A percentile compares a stretch with the other conserved stretches of the same genome.
Conservation (phyloP, 2,888 invertebrate species). For the Tetanocera ferruginea region DNA sequence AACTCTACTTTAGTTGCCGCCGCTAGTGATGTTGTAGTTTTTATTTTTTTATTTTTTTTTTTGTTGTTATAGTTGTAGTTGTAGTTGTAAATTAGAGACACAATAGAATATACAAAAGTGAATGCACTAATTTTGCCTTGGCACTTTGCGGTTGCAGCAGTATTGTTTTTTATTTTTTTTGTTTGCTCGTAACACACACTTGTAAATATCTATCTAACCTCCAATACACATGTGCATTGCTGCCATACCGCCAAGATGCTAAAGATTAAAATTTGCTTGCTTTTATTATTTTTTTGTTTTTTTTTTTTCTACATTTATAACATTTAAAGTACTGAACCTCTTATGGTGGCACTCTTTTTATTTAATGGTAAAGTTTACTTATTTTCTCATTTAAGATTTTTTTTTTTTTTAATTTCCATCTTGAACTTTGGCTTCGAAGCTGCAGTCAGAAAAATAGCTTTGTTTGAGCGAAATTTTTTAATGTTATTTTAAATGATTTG, state of each 20-base stretch:
- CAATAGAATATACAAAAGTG: constrained; percentile 56
- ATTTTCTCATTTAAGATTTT: too few relatives aligned
- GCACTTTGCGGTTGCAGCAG: constrained; percentile 53
- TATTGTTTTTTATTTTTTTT: neutral
- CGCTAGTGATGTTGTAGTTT: neutral
- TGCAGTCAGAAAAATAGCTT: too few relatives aligned
- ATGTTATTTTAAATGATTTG: too few relatives aligned
- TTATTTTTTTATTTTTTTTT: neutral
- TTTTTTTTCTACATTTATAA: neutral
- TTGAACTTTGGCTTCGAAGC: too few relatives aligned
- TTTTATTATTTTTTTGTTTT: neutral
- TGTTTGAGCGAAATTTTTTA: too few relatives aligned
- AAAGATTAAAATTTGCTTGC: neutral
- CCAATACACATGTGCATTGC: neutral
- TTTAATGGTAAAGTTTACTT: too few relatives aligned
- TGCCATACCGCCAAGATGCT: neutral
- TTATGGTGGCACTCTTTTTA: too few relatives aligned
- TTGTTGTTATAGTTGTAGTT: neutral
- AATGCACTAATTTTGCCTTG: constrained; percentile 67
- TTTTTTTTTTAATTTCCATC: too few relatives aligned
- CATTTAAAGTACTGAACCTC: too few relatives aligned
- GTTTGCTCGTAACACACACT: neutral
- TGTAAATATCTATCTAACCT: neutral
- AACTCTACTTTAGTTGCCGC: neutral
- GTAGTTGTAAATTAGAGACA: constrained; percentile 28